Conservation (phyloP, 2,888 invertebrate species). For the Eurois occulta region DNA sequence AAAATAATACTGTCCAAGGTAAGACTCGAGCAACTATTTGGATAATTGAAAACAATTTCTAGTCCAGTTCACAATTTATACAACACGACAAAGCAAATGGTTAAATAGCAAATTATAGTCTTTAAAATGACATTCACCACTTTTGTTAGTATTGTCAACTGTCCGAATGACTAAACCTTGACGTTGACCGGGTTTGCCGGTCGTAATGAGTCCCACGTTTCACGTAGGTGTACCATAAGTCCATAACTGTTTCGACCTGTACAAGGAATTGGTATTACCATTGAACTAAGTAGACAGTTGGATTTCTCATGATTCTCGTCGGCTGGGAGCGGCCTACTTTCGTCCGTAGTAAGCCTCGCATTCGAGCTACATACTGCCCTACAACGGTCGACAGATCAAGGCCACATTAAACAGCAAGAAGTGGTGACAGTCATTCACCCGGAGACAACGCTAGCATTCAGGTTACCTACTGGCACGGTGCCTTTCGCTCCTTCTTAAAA, state of each 20-base stretch:
- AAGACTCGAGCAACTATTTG: constrained; percentile 18
- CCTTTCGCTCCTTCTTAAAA: constrained; percentile 70
- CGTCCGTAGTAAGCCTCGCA: constrained; percentile 76
- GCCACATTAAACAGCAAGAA: constrained; percentile 81
- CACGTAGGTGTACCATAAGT: constrained; percentile 54
- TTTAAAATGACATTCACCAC: constrained; percentile 18
- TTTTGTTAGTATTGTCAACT: constrained; percentile 25
- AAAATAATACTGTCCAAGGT: constrained; percentile 37
- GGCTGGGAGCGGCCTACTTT: constrained; percentile 84
- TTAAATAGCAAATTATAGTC: constrained; percentile 15
- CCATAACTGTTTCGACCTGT: constrained; percentile 63
- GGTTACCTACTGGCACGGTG: constrained; percentile 74
- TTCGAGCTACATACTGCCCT: constrained; percentile 80
- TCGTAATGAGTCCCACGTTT: constrained; percentile 52
- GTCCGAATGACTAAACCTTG: constrained; percentile 31
- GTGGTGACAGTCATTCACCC: constrained; percentile 77
- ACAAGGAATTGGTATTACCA: constrained; percentile 68
- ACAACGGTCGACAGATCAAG: constrained; percentile 81
- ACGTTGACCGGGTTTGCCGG: constrained; percentile 16
- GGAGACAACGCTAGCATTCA: constrained; percentile 79
- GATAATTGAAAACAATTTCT: constrained; percentile 40
- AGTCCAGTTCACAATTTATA: not conserved
- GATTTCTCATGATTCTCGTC: constrained; percentile 82
- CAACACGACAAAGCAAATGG: constrained; percentile 15
- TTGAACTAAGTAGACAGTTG: constrained; percentile 70